phyloP scores from a whole-genome alignment of 2,888 invertebrate genomes.

The Cylloceria caligata region DNA sequence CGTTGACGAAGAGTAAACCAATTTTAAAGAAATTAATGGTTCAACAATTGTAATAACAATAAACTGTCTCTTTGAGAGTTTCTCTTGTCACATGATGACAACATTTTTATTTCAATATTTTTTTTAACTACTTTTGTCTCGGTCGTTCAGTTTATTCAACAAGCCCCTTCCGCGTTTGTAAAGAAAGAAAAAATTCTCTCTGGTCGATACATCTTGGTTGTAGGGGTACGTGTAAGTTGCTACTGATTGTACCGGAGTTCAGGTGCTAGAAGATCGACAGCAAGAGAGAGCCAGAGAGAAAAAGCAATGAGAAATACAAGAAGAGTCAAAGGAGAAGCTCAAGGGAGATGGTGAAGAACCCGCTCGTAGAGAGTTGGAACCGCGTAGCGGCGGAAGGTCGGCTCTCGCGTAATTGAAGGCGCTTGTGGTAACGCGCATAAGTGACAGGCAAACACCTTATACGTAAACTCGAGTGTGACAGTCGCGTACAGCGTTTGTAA shows the following conservation, averaged over 20 bases:
- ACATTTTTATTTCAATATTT: too few relatives aligned
- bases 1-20: too few relatives aligned
- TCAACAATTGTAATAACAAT: too few relatives aligned
- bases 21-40: too few relatives aligned
- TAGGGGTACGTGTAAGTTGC: background rate
- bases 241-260: background rate
- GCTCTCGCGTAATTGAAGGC: conserved; percentile 80
- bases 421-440: conserved; percentile 79
- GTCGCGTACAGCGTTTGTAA: conserved; percentile 67
- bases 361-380: conserved; percentile 12
- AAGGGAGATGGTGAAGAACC: conserved; percentile 22
- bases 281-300: conserved; percentile 4
- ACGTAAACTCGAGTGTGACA: conserved; percentile 76
- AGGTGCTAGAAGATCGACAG: conserved; percentile 32
- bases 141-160: too few relatives aligned
- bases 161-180: too few relatives aligned
- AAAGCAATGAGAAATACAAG: conserved; percentile 9
- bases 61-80: too few relatives aligned
- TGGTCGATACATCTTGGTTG: background rate
- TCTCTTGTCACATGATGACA: too few relatives aligned
- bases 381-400: conserved; percentile 64
- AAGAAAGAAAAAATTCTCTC: background rate
- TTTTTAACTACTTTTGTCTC: too few relatives aligned
- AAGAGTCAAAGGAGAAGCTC: conserved; percentile 16
- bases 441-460: conserved; percentile 82